These are phyloP conservation scores for Hipparchia semele DNA, from an alignment of 2,888 invertebrate species.

Conservation along the genomic window DNA sequence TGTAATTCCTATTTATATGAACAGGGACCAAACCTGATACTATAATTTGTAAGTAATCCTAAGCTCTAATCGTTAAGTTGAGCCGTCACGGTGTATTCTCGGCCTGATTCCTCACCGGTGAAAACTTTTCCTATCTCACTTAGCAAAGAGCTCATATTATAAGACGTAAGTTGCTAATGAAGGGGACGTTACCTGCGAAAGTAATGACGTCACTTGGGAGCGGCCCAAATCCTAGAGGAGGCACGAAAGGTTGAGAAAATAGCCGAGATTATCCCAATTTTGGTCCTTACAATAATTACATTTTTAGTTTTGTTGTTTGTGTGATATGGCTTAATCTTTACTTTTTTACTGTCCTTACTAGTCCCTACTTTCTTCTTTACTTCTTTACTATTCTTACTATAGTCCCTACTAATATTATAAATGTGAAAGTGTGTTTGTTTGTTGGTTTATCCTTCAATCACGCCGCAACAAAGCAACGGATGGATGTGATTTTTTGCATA, in stretches of 20 bases:
- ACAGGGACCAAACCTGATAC: neutral
- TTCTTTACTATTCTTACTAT: too few relatives aligned
- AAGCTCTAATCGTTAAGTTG: too few relatives aligned
- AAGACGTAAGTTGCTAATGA: constrained; percentile 19
- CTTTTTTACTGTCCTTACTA: too few relatives aligned
- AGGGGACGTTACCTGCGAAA: constrained; percentile 18
- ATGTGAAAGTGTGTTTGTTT: too few relatives aligned
- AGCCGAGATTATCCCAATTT: constrained; percentile 16
- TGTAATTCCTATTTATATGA: too few relatives aligned
- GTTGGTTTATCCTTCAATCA: too few relatives aligned
- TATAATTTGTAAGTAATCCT: neutral
- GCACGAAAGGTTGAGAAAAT: constrained; percentile 9
- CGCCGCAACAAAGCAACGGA: too few relatives aligned
- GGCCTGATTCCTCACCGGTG: neutral
- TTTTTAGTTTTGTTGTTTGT: constrained; percentile 8
- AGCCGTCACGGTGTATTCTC: too few relatives aligned
- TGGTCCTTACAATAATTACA: neutral
- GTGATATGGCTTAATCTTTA: neutral
- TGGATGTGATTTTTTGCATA: too few relatives aligned
- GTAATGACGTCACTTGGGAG: constrained; percentile 15
- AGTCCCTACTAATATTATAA: too few relatives aligned
- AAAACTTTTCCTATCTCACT: constrained; percentile 17
- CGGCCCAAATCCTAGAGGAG: neutral
- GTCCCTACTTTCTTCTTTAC: too few relatives aligned
- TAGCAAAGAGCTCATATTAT: constrained; percentile 12